Evolutionary conservation across 2,888 invertebrate genomes (phyloP).

Genomic region (Cyaniris semiargus): DNA sequence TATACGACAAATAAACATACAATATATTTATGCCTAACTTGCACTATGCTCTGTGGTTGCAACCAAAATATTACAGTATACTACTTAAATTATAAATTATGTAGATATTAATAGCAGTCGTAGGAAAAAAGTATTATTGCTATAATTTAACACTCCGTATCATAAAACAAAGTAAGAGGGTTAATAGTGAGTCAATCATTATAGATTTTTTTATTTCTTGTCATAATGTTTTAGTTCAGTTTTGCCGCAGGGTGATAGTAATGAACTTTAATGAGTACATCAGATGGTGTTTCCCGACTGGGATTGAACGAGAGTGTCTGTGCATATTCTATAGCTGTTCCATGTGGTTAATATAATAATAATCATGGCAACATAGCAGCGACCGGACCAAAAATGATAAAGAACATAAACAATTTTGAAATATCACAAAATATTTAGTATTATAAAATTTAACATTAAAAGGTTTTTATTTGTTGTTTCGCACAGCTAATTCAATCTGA

Average conservation of each 20-base stretch:
- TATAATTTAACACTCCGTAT: neutral
- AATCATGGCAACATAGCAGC: neutral
- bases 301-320: neutral
- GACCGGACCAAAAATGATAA: slow-evolving; percentile 1
- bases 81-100: neutral
- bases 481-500: slow-evolving; percentile 40
- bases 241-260: neutral
- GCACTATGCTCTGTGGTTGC: neutral
- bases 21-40: neutral
- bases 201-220: neutral
- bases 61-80: neutral
- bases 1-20: slow-evolving; percentile 12
- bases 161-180: neutral
- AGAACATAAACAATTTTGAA: slow-evolving; percentile 19
- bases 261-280: neutral
- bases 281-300: neutral
- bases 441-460: slow-evolving; percentile 26
- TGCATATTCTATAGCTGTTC: slow-evolving; percentile 1
- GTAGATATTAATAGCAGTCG: neutral
- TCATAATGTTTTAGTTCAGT: neutral
- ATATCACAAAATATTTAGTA: slow-evolving; percentile 27
- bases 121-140: neutral
- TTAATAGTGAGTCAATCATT: neutral
- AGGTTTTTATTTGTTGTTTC: slow-evolving; percentile 37
- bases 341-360: neutral